Conservation (phyloP, 2,113 vertebrate genomes). For the Ia io region DNA sequence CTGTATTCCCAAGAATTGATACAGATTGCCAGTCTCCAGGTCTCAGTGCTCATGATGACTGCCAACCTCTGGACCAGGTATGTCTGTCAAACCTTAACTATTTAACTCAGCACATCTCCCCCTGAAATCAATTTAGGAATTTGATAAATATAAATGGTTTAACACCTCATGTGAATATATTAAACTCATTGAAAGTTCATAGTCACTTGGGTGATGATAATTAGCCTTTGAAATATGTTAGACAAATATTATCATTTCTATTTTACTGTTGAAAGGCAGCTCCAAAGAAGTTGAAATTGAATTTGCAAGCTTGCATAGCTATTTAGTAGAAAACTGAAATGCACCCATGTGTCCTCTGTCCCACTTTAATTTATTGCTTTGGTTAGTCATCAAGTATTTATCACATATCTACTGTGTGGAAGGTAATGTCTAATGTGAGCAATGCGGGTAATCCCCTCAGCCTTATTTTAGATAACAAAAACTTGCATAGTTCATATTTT, state of each 20-base stretch:
- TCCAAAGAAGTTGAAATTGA: background rate
- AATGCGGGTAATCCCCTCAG: background rate
- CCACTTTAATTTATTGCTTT: background rate
- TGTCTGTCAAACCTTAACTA: background rate
- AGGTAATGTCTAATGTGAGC: background rate
- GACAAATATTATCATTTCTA: constrained; percentile 1
- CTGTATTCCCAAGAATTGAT: background rate
- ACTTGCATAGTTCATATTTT: background rate
- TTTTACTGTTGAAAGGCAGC: background rate
- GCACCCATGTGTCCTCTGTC: background rate
- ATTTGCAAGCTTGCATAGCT: background rate
- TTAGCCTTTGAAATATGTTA: background rate
- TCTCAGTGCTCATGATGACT: background rate
- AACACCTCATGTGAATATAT: background rate
- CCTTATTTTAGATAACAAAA: constrained; percentile 12
- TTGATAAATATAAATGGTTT: background rate
- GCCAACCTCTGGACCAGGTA: background rate
- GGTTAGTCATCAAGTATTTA: background rate
- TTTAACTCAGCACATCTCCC: background rate
- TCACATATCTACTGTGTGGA: background rate
- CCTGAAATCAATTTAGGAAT: background rate
- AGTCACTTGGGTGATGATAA: background rate
- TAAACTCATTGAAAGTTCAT: background rate
- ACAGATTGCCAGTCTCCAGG: background rate
- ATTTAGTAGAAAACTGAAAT: background rate